A percentile compares a stretch with the other conserved stretches of the same genome.
Evolutionary conservation across 2,113 vertebrate genomes (phyloP).

Genomic region (Tetraodon nigroviridis): DNA sequence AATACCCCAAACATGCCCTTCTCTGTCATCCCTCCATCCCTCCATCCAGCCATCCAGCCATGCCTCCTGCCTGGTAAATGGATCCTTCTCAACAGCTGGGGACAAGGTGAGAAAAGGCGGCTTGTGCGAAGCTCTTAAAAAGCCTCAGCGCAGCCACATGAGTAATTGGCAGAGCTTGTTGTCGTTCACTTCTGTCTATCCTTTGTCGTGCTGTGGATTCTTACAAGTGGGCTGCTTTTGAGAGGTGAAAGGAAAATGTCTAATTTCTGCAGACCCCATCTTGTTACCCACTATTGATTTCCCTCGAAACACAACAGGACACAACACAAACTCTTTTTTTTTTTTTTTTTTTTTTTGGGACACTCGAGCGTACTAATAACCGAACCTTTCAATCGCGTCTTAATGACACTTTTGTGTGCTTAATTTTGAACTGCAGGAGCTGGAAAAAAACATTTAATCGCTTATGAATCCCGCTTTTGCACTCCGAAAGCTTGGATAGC

Average conservation of each 20-base stretch:
- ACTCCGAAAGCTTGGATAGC: slow-evolving; percentile 63
- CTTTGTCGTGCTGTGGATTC: slow-evolving; percentile 80
- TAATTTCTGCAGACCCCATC: slow-evolving; percentile 76
- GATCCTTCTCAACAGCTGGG: slow-evolving; percentile 75
- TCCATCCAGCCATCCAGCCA: too few species aligned
- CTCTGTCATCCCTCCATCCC: slow-evolving; percentile 28
- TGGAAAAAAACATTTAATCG: slow-evolving; percentile 56
- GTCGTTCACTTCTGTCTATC: slow-evolving; percentile 81
- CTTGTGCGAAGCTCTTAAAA: slow-evolving; percentile 77
- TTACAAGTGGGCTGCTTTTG: slow-evolving; percentile 87
- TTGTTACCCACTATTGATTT: slow-evolving; percentile 26
- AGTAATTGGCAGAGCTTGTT: slow-evolving; percentile 88
- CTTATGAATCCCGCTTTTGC: slow-evolving; percentile 57
- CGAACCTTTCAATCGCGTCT: slow-evolving; percentile 30
- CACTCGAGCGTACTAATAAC: slow-evolving; percentile 22
- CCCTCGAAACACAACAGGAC: slow-evolving; percentile 80
- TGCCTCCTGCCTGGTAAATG: slow-evolving; percentile 76
- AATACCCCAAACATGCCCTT: slow-evolving; percentile 13
- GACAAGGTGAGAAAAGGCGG: slow-evolving; percentile 57
- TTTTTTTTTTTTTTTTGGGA: slow-evolving; percentile 9
- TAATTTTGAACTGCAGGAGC: slow-evolving; percentile 27
- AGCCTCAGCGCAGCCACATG: slow-evolving; percentile 76
- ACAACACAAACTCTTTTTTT: slow-evolving; percentile 76
- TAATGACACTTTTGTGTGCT: slow-evolving; percentile 26
- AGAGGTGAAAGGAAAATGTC: slow-evolving; percentile 81